Percentiles rank a stretch among this genome's conserved stretches.
These are phyloP conservation scores for Zalophus californianus DNA, from an alignment of 2,797 vertebrate genomes.

Conservation along the genomic window DNA sequence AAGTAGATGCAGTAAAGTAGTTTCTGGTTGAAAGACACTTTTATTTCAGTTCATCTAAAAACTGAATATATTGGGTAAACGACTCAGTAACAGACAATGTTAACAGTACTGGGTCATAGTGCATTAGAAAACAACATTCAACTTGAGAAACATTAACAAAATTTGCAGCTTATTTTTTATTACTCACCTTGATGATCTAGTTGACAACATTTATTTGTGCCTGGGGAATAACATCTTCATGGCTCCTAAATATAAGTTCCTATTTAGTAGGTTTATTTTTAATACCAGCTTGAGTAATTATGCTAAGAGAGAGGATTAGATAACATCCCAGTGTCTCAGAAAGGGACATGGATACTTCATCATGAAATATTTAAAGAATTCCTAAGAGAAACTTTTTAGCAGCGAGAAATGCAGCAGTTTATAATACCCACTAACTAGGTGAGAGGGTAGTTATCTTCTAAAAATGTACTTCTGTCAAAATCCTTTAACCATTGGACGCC, in stretches of 20 bases:
- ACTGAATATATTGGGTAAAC: slow-evolving; percentile 20
- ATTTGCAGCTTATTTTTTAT: neutral
- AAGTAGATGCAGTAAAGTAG: neutral
- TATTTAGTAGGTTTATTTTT: slow-evolving; percentile 32
- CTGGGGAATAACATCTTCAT: slow-evolving; percentile 1
- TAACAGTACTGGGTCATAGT: neutral
- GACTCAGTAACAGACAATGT: neutral
- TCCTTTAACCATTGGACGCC: neutral
- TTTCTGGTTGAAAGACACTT: neutral
- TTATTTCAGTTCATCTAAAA: slow-evolving; percentile 28
- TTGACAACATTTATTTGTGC: slow-evolving; percentile 8
- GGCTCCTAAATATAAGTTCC: neutral
- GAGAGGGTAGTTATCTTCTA: neutral
- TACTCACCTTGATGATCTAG: neutral
- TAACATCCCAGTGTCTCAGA: neutral
- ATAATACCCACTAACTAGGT: neutral
- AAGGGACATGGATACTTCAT: neutral
- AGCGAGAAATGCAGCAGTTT: slow-evolving; percentile 13
- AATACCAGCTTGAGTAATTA: slow-evolving; percentile 26
- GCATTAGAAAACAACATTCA: neutral
- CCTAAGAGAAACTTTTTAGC: slow-evolving; percentile 27
- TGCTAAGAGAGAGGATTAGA: slow-evolving; percentile 32
- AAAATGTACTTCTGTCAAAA: neutral
- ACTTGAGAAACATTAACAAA: neutral
- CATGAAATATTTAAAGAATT: slow-evolving; percentile 18